Conservation (phyloP, 2,113 vertebrate species). For the Gadus chalcogrammus region DNA sequence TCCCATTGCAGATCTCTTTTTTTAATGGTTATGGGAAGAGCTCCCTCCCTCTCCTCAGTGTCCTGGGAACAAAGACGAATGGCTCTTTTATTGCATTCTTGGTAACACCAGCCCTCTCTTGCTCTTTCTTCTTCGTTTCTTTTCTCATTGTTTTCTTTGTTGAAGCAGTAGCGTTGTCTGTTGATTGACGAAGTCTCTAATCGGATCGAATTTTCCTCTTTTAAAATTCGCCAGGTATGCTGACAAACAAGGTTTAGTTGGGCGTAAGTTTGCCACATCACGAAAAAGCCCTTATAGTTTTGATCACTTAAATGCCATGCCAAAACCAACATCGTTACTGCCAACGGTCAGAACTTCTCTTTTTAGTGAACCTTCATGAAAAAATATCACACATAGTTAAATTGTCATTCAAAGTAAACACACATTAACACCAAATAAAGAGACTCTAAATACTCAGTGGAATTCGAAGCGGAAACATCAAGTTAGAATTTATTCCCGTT, state of each 20-base stretch:
- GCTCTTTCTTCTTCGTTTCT: conserved; percentile 29
- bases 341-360: too few relatives aligned
- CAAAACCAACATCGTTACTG: too few relatives aligned
- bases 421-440: too few relatives aligned
- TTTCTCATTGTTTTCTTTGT: conserved; percentile 23
- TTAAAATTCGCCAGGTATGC: too few relatives aligned
- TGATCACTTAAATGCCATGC: too few relatives aligned
- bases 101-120: conserved; percentile 57
- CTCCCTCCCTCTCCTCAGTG: conserved; percentile 33
- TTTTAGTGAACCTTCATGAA: too few relatives aligned
- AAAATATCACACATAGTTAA: neutral
- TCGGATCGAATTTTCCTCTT: neutral
- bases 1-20: conserved; percentile 50
- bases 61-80: conserved; percentile 70
- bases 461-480: neutral
- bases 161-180: too few relatives aligned
- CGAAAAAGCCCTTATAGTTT: too few relatives aligned
- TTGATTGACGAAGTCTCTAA: neutral
- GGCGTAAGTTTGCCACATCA: too few relatives aligned
- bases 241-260: too few relatives aligned
- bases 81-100: conserved; percentile 66
- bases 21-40: conserved; percentile 56
- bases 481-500: conserved; percentile 35
- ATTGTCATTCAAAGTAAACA: too few relatives aligned
- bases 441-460: too few relatives aligned